Conservation (phyloP, 2,797 vertebrate species). For the Xenentodon cancila region DNA sequence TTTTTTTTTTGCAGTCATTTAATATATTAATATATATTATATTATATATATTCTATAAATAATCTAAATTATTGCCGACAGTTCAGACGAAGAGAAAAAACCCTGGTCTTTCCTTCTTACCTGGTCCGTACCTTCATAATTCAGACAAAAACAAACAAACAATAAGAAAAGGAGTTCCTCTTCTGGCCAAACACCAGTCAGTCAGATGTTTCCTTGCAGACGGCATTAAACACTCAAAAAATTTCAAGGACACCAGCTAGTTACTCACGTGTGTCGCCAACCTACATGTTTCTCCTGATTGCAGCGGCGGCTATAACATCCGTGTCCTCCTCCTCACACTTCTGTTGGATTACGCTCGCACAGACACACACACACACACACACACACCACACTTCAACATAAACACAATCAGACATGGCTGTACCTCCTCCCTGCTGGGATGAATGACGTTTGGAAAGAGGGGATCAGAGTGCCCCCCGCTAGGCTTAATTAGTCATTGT, state of each 20-base stretch:
- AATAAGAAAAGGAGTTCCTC: too few relatives aligned
- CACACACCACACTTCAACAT: conserved; percentile 13
- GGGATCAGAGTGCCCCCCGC: conserved; percentile 65
- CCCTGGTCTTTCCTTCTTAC: too few relatives aligned
- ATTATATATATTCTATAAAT: not conserved
- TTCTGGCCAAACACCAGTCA: too few relatives aligned
- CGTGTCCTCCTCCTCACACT: conserved; percentile 31
- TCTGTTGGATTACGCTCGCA: conserved; percentile 29
- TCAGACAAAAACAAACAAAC: too few relatives aligned
- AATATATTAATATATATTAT: not conserved
- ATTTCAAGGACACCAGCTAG: conserved; percentile 29
- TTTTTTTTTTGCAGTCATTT: not conserved
- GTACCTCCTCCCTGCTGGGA: conserved; percentile 62
- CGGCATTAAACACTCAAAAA: conserved; percentile 6
- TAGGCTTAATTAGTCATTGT: conserved; percentile 79
- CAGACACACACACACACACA: not conserved
- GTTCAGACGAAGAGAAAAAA: too few relatives aligned
- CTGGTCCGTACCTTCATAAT: too few relatives aligned
- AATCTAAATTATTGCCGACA: too few relatives aligned
- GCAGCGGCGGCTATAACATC: conserved; percentile 32
- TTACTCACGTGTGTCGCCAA: conserved; percentile 21
- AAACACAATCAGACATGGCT: conserved; percentile 61
- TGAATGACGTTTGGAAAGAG: conserved; percentile 73
- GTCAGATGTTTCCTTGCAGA: conserved; percentile 19
- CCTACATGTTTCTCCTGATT: conserved; percentile 50